Percentiles rank a stretch among this genome's conserved stretches.
Conservation (phyloP, 2,797 vertebrate genomes). For the Oophaga sylvatica region DNA sequence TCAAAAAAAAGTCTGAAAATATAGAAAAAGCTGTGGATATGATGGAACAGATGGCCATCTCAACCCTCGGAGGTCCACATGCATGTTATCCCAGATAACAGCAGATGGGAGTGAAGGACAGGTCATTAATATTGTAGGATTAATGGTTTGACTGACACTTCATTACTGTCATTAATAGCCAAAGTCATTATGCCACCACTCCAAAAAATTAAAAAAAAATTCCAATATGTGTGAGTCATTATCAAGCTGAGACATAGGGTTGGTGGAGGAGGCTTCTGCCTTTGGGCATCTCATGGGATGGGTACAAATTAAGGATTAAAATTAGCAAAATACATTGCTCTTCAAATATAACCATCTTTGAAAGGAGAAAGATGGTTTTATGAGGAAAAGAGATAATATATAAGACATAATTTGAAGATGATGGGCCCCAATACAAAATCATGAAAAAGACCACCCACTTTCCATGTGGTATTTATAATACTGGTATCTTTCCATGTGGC, state of each 20-base stretch:
- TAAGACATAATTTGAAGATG: no score
- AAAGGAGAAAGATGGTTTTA: no score
- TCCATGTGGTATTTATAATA: no score
- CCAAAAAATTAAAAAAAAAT: neutral
- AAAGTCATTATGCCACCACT: neutral
- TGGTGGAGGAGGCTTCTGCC: neutral
- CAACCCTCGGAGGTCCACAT: neutral
- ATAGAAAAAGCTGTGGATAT: neutral
- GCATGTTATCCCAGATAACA: neutral
- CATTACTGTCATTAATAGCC: neutral
- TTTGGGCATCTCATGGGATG: neutral
- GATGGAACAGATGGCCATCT: neutral
- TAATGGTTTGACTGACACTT: neutral
- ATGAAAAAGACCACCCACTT: no score
- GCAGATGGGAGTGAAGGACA: neutral
- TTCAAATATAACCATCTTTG: no score
- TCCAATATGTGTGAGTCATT: neutral
- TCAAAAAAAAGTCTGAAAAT: neutral
- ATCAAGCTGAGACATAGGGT: neutral
- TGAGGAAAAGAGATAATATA: no score
- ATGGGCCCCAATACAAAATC: no score
- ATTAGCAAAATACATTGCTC: no score
- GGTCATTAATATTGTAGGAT: neutral
- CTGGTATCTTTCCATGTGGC: no score
- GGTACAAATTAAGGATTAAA: no score